Base-by-base conservation (phyloP, 2,888 invertebrate species). In the Junonia oenone region DNA sequence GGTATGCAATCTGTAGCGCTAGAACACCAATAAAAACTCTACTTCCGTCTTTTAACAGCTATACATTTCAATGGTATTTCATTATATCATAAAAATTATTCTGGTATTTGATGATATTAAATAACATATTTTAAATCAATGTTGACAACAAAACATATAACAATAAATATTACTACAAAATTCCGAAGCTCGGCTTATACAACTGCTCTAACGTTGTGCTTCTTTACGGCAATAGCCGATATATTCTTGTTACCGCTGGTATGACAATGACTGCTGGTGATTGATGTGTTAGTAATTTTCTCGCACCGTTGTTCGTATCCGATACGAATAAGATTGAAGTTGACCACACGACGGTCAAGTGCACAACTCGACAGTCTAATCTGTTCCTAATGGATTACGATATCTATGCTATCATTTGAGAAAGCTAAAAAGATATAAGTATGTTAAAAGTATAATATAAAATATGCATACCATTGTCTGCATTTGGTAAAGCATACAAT, bases 281-380 rank as follows among this genome's bases (percentile, higher is more conserved):
- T 86, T 84, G 86, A 88, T 86, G 83, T 61, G 85, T 78, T 79
- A 79, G 83, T 80, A 85, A 87, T 88, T 75, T 81, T 67, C 72
- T 68, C 69, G 72, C 72, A 88, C 89, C 88, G 89, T 88, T 88
- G 84, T 68, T 81, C 74, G 89, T 88, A 88, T 89, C 84, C 71
- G 78, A 88, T 89, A 87, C 88, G 73, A 76, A 69, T 75, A 66
- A 68, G 69, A 83, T 73, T 71, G 52, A 55, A 60, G 61, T 67
- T 68, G 73, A 77, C 78, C 81, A 77, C 75, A 78, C 71, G 71
- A 48, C n/a, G 43, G 55, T 31, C 38, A 48, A 57, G 57, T 53
- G 40, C 57, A 69, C 66, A 67, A 67, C 53, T 59, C 68, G 72
- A 66, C 66, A 58, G 65, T 75, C 72, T 69, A 75, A 75, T 43